These are phyloP conservation scores for Metopia argyrocephala DNA, from an alignment of 2,888 invertebrate genomes.

Conservation along the genomic window DNA sequence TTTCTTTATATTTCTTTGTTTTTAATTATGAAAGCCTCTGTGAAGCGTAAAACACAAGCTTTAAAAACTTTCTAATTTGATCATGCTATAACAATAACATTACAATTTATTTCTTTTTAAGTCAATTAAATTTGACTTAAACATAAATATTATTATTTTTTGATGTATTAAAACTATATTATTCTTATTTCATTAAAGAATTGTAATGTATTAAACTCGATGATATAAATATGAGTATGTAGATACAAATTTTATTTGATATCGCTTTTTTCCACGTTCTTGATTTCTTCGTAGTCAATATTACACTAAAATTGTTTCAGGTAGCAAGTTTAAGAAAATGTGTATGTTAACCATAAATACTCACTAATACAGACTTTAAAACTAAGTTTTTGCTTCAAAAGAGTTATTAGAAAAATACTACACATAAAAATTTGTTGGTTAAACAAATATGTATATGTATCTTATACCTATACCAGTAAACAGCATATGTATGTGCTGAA, in stretches of 20 bases:
- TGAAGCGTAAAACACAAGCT: slow-evolving; percentile 57
- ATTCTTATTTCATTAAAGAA: neutral
- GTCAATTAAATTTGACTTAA: slow-evolving; percentile 16
- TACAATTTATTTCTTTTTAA: no score
- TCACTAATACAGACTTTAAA: slow-evolving; percentile 3
- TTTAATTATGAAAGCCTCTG: slow-evolving; percentile 25
- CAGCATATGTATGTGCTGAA: neutral
- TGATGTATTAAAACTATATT: no score
- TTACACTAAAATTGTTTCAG: slow-evolving; percentile 47
- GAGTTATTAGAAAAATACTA: slow-evolving; percentile 36
- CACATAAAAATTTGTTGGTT: slow-evolving; percentile 27
- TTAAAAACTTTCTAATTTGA: slow-evolving; percentile 60
- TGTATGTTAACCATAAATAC: slow-evolving; percentile 4
- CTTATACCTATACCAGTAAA: slow-evolving; percentile 1
- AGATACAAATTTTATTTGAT: slow-evolving; percentile 21
- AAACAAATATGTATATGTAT: no score
- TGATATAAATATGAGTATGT: slow-evolving; percentile 31
- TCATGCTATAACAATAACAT: slow-evolving; percentile 49
- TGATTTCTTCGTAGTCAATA: slow-evolving; percentile 51
- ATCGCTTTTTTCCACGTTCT: slow-evolving; percentile 50
- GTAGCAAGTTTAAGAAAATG: slow-evolving; percentile 24
- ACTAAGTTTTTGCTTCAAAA: slow-evolving; percentile 5
- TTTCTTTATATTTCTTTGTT: slow-evolving; percentile 36
- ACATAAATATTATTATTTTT: neutral
- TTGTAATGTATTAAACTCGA: slow-evolving; percentile 48